Evolutionary conservation across 2,797 vertebrate genomes (phyloP).

Genomic region (Eptatretus atami): DNA sequence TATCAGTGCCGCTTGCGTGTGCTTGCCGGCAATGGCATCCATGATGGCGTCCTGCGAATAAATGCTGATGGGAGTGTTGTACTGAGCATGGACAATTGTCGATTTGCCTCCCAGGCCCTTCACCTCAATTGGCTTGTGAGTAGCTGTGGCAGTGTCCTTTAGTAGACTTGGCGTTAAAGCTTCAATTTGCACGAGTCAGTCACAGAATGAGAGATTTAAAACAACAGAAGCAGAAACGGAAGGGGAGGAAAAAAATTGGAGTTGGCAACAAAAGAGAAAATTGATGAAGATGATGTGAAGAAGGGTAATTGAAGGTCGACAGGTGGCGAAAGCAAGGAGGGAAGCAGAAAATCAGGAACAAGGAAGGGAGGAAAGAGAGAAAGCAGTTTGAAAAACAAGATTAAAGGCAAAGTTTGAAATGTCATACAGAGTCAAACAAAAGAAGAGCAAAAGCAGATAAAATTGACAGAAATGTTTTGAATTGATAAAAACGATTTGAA

Average conservation of each 20-base stretch:
- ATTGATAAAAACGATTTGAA: too few species aligned
- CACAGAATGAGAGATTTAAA: conserved; percentile 9
- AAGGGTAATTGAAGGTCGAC: conserved; percentile 7
- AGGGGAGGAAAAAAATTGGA: conserved; percentile 8
- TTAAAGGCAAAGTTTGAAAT: conserved; percentile 71
- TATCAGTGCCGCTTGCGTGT: conserved; percentile 63
- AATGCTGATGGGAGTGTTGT: conserved; percentile 99
- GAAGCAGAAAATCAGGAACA: conserved; percentile 9
- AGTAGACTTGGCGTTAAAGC: conserved; percentile 62
- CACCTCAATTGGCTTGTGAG: conserved; percentile 95
- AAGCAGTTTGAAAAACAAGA: conserved; percentile 28
- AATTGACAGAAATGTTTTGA: conserved; percentile 10
- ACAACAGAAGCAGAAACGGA: not conserved
- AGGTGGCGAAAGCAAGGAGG: conserved; percentile 7
- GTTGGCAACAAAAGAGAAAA: not conserved
- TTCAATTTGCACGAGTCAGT: conserved; percentile 54
- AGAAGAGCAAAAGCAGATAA: conserved; percentile 15
- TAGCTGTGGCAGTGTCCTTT: conserved; percentile 89
- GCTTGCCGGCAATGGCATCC: conserved; percentile 96
- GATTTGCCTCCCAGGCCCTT: conserved; percentile 81
- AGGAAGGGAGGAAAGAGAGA: not conserved
- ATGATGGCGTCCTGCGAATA: conserved; percentile 98
- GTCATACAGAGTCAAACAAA: conserved; percentile 27
- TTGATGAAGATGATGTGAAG: conserved; percentile 6
- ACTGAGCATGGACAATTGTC: conserved; percentile 83